Evolutionary conservation across 2,888 invertebrate species (phyloP), one percentile per base, ranked within the genome.

Genomic region (Adela reaumurella): DNA sequence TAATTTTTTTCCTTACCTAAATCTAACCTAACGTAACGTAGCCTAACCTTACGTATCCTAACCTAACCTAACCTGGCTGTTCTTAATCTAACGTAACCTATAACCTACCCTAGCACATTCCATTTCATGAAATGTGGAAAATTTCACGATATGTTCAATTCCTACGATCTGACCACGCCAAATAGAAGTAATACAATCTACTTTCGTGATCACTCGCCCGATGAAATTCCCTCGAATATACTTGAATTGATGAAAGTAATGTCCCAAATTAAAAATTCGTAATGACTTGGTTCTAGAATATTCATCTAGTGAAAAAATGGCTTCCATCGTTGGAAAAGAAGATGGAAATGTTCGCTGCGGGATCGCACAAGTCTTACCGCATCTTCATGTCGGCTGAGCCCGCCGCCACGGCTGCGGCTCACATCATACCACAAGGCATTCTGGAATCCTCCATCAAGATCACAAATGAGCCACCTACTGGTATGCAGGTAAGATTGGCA

Each of bases 391-490:
- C 94, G 55, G 97, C 97, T 3, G 97, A 97, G 63, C 97, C 97
- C 0, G 93, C 96, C 0, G 89, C 90, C 6, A 88, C 90, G 0
- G 82, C 93, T 0, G 84, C 90, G 1, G 89, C 90, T 3, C 96
- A 97, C 63, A 95, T 96, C 53, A 96, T 97, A 57, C 97, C 97
- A 6, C 92, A 94, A 83, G 97, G 97, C 1, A 94, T 97, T 52
- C 72, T 97, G 46, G 96, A 97, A 67, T 92, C 94, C 0, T 94
- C 95, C 14, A 97, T 97, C 57, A 97, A 97, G 81, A 96, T 97
- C 52, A 97, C 97, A 3, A 97, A 97, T 63, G 97, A 97, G 68
- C 96, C 97, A 0, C 97, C 97, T 1, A 94, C 95, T 1, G 97
- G 97, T 46, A 97, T 97, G 94, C 83, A 87, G 67, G 79, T 76